phyloP scores from a whole-genome alignment of 2,888 invertebrate species.

The Heliconius ismenius region DNA sequence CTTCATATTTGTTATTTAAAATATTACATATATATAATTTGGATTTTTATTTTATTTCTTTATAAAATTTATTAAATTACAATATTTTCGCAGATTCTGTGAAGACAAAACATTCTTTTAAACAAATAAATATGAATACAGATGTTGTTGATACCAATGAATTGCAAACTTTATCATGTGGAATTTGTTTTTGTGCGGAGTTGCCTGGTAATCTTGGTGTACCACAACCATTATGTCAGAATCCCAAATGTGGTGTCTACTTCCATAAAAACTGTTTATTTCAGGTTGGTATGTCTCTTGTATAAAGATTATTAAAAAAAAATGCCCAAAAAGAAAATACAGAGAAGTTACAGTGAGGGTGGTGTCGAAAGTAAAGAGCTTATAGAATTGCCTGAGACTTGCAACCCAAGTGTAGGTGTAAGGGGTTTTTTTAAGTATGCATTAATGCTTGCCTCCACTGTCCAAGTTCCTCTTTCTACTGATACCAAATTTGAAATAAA shows the following conservation, averaged over 20 bases:
- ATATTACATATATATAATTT: not conserved
- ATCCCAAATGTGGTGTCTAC: constrained; percentile 62
- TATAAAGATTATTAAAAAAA: not conserved
- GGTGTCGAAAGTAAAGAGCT: too few relatives aligned
- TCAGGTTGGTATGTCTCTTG: constrained; percentile 62
- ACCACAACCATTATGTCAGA: constrained; percentile 72
- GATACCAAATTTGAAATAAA: too few relatives aligned
- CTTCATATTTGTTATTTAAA: too few relatives aligned
- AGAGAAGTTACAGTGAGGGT: too few relatives aligned
- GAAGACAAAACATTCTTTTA: constrained; percentile 19
- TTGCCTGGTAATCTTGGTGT: constrained; percentile 56
- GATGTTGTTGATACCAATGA: constrained; percentile 30
- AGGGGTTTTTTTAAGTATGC: too few relatives aligned
- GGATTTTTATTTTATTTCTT: not conserved
- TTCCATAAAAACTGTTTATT: constrained; percentile 69
- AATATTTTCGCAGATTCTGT: constrained; percentile 28
- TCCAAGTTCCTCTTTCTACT: too few relatives aligned
- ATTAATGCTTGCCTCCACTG: too few relatives aligned
- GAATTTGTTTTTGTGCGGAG: constrained; percentile 66
- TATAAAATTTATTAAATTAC: not conserved
- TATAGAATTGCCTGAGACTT: too few relatives aligned
- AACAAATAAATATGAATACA: constrained; percentile 26
- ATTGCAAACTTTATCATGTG: constrained; percentile 53
- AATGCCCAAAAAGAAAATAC: not conserved
- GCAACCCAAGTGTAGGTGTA: too few relatives aligned